phyloP scores from a whole-genome alignment of 1,140 invertebrate genomes.

The Hermetia illucens region DNA sequence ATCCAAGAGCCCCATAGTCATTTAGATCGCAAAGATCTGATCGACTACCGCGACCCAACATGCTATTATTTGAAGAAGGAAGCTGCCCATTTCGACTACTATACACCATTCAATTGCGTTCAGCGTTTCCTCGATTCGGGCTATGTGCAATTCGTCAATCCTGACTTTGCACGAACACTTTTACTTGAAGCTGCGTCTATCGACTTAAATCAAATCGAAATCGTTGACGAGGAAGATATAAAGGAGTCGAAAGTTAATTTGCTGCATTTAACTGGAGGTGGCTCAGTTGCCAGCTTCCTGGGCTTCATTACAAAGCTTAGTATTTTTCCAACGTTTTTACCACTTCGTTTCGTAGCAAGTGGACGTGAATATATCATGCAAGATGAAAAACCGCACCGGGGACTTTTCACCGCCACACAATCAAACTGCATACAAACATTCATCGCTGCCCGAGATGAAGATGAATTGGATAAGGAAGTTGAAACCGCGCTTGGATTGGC shows the following conservation, averaged over 20 bases:
- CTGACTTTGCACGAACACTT: conserved; percentile 46
- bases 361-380: conserved; percentile 40
- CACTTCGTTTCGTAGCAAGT: conserved; percentile 38
- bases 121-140: conserved; percentile 30
- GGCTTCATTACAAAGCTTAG: conserved; percentile 40
- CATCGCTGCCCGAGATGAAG: conserved; percentile 24
- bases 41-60: conserved; percentile 35
- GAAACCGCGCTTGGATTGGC: conserved; percentile 30
- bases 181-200: conserved; percentile 45
- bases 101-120: conserved; percentile 30
- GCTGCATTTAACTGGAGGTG: conserved; percentile 43
- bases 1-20: conserved; percentile 5
- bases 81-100: conserved; percentile 42
- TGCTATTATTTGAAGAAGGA: conserved; percentile 41
- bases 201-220: conserved; percentile 33
- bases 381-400: conserved; percentile 13
- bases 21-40: conserved; percentile 26
- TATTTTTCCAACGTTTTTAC: conserved; percentile 35
- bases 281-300: conserved; percentile 40
- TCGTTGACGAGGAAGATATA: conserved; percentile 32
- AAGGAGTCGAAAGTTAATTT: conserved; percentile 26
- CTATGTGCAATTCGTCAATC: conserved; percentile 36
- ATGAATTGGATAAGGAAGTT: conserved; percentile 30
- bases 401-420: conserved; percentile 42
- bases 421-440: conserved; percentile 39